Percentiles rank a stretch among this genome's conserved stretches.
These are phyloP conservation scores for Acanthosoma haemorrhoidale DNA, from an alignment of 2,888 invertebrate species.

Conservation along the genomic window DNA sequence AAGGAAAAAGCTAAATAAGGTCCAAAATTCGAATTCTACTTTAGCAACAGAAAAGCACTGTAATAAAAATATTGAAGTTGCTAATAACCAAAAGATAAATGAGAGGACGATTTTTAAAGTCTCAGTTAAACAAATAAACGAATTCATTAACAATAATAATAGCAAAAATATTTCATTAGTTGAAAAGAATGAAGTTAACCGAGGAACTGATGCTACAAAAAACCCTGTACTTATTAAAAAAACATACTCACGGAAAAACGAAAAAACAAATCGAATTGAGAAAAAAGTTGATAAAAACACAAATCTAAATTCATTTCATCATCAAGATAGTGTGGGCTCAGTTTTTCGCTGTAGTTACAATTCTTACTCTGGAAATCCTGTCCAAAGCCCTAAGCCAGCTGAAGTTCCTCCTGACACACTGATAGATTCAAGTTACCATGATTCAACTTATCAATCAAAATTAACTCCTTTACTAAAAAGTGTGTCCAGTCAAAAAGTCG, in stretches of 20 bases:
- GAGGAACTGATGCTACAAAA: neutral
- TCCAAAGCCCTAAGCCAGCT: constrained; percentile 44
- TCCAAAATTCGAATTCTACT: neutral
- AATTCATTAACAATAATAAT: neutral
- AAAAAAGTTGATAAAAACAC: constrained; percentile 43
- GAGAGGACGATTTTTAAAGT: constrained; percentile 10
- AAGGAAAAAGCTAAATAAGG: neutral
- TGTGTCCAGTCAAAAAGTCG: constrained; percentile 49
- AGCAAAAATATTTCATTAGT: neutral
- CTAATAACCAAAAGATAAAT: neutral
- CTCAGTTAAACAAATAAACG: neutral
- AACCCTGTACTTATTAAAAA: neutral
- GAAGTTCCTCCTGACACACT: constrained; percentile 40
- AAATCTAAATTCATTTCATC: neutral
- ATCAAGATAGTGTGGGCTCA: constrained; percentile 1
- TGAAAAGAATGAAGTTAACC: neutral
- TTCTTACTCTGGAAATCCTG: constrained; percentile 49
- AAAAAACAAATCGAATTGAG: constrained; percentile 44
- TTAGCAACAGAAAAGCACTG: neutral
- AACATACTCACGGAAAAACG: constrained; percentile 3
- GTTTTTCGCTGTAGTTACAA: constrained; percentile 47
- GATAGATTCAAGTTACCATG: constrained; percentile 43
- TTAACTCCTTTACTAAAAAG: constrained; percentile 47
- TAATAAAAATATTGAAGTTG: neutral
- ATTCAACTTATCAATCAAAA: constrained; percentile 30